Evolutionary conservation across 2,797 vertebrate species (phyloP).

Genomic region (Podargus strigoides): DNA sequence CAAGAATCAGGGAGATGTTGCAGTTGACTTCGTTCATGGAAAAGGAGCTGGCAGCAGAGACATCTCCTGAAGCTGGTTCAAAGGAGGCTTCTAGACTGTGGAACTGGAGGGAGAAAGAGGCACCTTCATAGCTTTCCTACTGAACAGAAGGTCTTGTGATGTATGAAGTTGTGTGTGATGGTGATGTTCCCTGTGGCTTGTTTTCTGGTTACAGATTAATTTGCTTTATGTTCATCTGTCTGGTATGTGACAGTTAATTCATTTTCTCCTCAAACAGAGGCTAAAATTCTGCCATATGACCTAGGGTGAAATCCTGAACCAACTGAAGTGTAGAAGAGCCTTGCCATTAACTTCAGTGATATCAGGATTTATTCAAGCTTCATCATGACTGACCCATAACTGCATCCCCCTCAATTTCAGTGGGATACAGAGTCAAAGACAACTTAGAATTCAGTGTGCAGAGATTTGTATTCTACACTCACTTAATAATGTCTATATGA

Average conservation of each 20-base stretch:
- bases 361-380: background rate
- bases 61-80: background rate
- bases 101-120: background rate
- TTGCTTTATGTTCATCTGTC: conserved; percentile 64
- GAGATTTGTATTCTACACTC: background rate
- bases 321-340: background rate
- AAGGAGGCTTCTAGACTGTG: background rate
- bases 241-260: conserved; percentile 68
- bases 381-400: background rate
- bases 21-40: background rate
- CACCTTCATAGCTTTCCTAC: conserved; percentile 3
- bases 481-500: background rate
- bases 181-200: conserved; percentile 46
- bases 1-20: background rate
- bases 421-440: background rate
- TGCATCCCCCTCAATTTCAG: background rate
- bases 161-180: conserved; percentile 24
- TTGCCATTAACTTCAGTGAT: background rate
- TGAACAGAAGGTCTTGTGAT: conserved; percentile 40
- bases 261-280: conserved; percentile 61
- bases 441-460: background rate
- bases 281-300: conserved; percentile 16
- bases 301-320: conserved; percentile 5
- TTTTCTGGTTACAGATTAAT: conserved; percentile 57
- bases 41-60: background rate